phyloP scores from a whole-genome alignment of 2,797 vertebrate species.

The Urosaurus nigricauda region DNA sequence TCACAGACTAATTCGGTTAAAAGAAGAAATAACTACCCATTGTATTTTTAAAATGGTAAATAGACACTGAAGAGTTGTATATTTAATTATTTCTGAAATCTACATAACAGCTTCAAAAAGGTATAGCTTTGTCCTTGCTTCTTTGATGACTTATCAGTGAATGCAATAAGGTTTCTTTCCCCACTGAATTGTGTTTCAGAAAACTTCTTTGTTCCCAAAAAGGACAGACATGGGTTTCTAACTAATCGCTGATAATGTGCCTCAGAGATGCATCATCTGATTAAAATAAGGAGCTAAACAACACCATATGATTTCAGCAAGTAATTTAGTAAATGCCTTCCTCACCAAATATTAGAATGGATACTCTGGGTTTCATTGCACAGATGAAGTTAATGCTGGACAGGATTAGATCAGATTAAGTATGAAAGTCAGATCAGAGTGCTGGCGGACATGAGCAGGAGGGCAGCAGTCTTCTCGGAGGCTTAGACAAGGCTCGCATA shows the following conservation, averaged over 20 bases:
- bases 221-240: constrained; percentile 75
- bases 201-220: constrained; percentile 79
- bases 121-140: constrained; percentile 46
- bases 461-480: constrained; percentile 79
- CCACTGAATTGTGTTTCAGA: constrained; percentile 72
- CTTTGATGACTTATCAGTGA: constrained; percentile 44
- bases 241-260: constrained; percentile 80
- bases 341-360: constrained; percentile 82
- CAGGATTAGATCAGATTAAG: constrained; percentile 90
- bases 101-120: constrained; percentile 37
- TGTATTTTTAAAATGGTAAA: constrained; percentile 63
- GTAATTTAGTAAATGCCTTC: constrained; percentile 89
- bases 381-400: constrained; percentile 86
- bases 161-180: constrained; percentile 61
- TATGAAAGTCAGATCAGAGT: constrained; percentile 85
- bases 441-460: constrained; percentile 79
- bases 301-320: constrained; percentile 84
- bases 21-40: constrained; percentile 52
- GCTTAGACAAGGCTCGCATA: constrained; percentile 81
- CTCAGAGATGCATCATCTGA: constrained; percentile 80
- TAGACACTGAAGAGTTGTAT: constrained; percentile 41
- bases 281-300: constrained; percentile 86
- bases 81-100: constrained; percentile 42
- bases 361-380: constrained; percentile 87
- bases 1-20: constrained; percentile 29